A percentile compares a stretch with the other conserved stretches of the same genome.
These are phyloP conservation scores for Ceratina calcarata DNA, from an alignment of 1,140 invertebrate species.

Conservation along the genomic window DNA sequence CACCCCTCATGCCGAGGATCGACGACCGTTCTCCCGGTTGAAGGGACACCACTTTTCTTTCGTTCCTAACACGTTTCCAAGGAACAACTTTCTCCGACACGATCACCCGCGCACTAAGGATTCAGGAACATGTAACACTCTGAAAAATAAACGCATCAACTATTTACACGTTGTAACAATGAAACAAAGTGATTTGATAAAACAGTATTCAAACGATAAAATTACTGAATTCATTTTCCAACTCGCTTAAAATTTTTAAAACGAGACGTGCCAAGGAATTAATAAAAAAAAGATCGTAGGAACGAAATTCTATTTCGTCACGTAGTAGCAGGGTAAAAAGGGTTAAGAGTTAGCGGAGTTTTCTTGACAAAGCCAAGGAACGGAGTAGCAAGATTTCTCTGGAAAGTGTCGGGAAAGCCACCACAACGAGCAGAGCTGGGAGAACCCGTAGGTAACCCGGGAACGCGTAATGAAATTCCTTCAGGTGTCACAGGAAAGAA, in stretches of 20 bases:
- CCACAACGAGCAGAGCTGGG: too few relatives aligned
- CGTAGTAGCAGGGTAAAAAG: too few relatives aligned
- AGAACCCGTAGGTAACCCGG: neutral
- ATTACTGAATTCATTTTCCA: too few relatives aligned
- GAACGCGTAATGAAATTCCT: slow-evolving; percentile 30
- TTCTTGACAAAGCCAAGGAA: too few relatives aligned
- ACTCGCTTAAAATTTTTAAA: too few relatives aligned
- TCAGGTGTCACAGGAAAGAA: slow-evolving; percentile 22
- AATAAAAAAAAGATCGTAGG: too few relatives aligned
- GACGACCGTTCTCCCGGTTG: slow-evolving; percentile 38
- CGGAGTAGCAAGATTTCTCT: neutral
- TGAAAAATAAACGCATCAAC: slow-evolving; percentile 16
- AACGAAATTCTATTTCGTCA: too few relatives aligned
- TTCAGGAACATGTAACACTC: slow-evolving; percentile 54
- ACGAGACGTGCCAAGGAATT: too few relatives aligned
- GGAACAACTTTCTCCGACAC: slow-evolving; percentile 37
- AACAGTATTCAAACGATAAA: too few relatives aligned
- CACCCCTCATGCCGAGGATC: slow-evolving; percentile 72
- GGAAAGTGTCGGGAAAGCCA: neutral
- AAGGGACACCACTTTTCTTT: slow-evolving; percentile 30
- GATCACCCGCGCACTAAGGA: slow-evolving; percentile 28
- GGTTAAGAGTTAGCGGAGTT: too few relatives aligned
- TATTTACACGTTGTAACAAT: too few relatives aligned
- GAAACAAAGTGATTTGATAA: too few relatives aligned
- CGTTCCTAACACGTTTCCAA: slow-evolving; percentile 2